phyloP scores from a whole-genome alignment of 1,140 invertebrate genomes.

The Pteromalus puparum region DNA sequence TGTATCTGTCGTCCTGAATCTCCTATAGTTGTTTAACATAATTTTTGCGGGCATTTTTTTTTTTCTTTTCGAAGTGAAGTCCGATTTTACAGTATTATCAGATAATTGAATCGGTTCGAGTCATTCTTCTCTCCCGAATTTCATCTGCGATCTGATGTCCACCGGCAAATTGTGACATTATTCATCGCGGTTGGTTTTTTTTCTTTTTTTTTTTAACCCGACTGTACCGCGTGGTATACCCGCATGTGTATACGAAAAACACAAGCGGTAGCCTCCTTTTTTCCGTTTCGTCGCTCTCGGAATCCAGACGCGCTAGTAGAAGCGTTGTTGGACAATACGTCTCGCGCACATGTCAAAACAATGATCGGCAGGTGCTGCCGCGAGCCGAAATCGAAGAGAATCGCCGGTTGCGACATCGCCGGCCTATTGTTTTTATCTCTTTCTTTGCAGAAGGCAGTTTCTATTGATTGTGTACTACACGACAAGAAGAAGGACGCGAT shows the following conservation, averaged over 20 bases:
- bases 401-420: conserved; percentile 55
- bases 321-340: conserved; percentile 4
- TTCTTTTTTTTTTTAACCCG: neutral
- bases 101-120: conserved; percentile 68
- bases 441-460: neutral
- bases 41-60: neutral
- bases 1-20: conserved; percentile 27
- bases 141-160: neutral
- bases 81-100: conserved; percentile 56
- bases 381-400: conserved; percentile 55
- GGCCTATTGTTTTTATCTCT: conserved; percentile 52
- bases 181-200: neutral
- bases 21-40: neutral
- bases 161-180: neutral
- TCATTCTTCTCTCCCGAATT: conserved; percentile 25
- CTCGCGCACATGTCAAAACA: conserved; percentile 72
- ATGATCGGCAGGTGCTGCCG: conserved; percentile 57
- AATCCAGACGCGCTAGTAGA: conserved; percentile 12
- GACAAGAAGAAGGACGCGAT: too few relatives aligned
- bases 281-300: conserved; percentile 3
- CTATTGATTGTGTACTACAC: too few relatives aligned
- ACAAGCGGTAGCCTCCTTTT: conserved; percentile 35
- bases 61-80: conserved; percentile 11
- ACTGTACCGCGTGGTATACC: conserved; percentile 53
- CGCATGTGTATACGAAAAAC: conserved; percentile 60